Base-by-base conservation (phyloP, 2,797 vertebrate species). In the Enteromius trimaculatus region DNA sequence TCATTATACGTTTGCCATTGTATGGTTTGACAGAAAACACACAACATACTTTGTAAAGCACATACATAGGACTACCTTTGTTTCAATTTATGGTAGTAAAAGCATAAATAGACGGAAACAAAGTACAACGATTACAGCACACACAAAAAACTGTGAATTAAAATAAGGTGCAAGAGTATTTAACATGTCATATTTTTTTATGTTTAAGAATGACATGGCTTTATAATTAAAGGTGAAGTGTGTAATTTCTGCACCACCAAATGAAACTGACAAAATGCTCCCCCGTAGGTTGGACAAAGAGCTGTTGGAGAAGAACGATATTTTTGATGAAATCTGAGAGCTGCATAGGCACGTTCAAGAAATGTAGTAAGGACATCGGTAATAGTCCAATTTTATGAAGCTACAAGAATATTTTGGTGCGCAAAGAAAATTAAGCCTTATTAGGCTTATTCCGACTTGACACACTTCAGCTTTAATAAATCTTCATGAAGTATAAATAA, bases 91-190 rank as follows among this genome's bases (percentile, higher is more conserved):
- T 77, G 75, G 81, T 81, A 86, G 51, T 55, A 87, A 84, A 42
- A 53, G 78, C 68, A 87, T 87, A 88, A 87, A 88, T 88, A 79
- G 47, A 58, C 5, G 60, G 23, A 77, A 26, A 71, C 21, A 79
- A 74, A 69, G 79, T 69, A 47, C 53, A 60, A 39, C 39, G 19
- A 84, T 84, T 62, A 84, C 55, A 14, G 68, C 37, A 19, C 19
- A 77, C 76, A 58, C 9, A 58, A 1, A 58, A 60, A 60, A 82
- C 72, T 78, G 80, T 44, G 85, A 79, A 70, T 78, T 76, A 81
- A 79, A 80, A 83, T 81, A 89, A 89, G 85, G 88, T 89, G 88
- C 88, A 84, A 80, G 51, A 79, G 55, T 71, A 84, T 81, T 80
- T 74, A 83, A 85, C 79, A 82, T 81, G 70, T 53, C 88, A 87